Percentiles rank a stretch among this genome's conserved stretches.
Evolutionary conservation across 2,797 vertebrate genomes (phyloP).

Genomic region (Furcifer pardalis): DNA sequence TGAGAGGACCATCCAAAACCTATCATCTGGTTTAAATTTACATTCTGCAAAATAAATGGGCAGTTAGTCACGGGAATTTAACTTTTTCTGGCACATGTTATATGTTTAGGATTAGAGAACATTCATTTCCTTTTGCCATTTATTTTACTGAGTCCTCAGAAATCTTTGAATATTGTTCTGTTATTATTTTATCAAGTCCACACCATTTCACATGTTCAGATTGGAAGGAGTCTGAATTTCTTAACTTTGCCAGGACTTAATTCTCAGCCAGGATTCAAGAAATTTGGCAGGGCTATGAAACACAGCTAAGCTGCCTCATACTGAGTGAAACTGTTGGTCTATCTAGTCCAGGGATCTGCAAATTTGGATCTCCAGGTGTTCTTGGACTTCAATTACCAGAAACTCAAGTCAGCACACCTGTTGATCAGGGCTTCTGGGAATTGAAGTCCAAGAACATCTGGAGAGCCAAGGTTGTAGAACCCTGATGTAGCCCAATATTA

Average conservation of each 20-base stretch:
- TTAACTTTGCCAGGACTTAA: background rate
- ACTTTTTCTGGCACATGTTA: slow-evolving; percentile 56
- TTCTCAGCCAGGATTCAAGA: too few species aligned
- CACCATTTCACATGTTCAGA: slow-evolving; percentile 51
- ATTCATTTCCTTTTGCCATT: slow-evolving; percentile 67
- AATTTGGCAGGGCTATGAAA: too few species aligned
- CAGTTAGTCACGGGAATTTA: slow-evolving; percentile 57
- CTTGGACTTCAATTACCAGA: too few species aligned
- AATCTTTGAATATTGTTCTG: slow-evolving; percentile 59
- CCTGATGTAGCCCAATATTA: too few species aligned
- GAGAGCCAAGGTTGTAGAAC: too few species aligned
- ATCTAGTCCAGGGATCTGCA: too few species aligned
- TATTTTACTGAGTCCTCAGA: slow-evolving; percentile 67
- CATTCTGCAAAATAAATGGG: slow-evolving; percentile 54
- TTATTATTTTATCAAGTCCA: slow-evolving; percentile 63
- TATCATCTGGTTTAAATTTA: slow-evolving; percentile 60
- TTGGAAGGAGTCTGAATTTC: background rate
- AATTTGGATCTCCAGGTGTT: too few species aligned
- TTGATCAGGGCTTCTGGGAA: too few species aligned
- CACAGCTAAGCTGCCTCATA: too few species aligned
- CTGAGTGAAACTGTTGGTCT: too few species aligned
- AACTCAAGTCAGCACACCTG: too few species aligned
- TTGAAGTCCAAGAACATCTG: too few species aligned
- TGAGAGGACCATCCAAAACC: slow-evolving; percentile 59
- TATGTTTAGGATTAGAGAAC: slow-evolving; percentile 59